Conservation (phyloP, 1,140 invertebrate species). For the Nixonia krombeini region DNA sequence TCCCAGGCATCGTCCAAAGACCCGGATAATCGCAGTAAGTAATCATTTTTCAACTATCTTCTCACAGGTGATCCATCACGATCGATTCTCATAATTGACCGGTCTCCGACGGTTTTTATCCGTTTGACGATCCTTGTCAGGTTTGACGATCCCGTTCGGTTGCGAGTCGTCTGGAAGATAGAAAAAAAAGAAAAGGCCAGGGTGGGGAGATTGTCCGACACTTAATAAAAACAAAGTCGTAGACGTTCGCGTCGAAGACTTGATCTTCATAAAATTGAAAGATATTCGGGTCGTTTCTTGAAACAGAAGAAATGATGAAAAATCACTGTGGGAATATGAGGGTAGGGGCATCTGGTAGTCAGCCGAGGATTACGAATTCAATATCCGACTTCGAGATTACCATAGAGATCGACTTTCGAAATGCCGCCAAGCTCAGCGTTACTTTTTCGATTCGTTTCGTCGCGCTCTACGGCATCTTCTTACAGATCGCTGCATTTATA, state of each 20-base stretch:
- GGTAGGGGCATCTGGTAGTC: slow-evolving; percentile 40
- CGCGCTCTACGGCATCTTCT: slow-evolving; percentile 1
- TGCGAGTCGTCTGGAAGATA: too few species aligned
- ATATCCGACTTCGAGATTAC: slow-evolving; percentile 54
- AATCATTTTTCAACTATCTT: too few species aligned
- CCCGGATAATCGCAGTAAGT: not conserved
- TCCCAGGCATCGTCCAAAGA: not conserved
- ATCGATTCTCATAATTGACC: too few species aligned
- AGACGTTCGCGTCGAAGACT: not conserved
- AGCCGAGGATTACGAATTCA: slow-evolving; percentile 50
- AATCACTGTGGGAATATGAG: not conserved
- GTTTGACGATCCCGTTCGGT: too few species aligned
- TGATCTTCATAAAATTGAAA: slow-evolving; percentile 2
- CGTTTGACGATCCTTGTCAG: too few species aligned
- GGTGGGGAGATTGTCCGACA: not conserved
- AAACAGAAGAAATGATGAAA: not conserved
- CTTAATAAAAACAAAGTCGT: not conserved
- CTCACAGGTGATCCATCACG: too few species aligned
- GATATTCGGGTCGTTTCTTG: not conserved
- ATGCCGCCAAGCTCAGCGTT: slow-evolving; percentile 8
- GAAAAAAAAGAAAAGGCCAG: too few species aligned
- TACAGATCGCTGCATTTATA: slow-evolving; percentile 23
- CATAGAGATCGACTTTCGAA: slow-evolving; percentile 54
- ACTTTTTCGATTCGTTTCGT: slow-evolving; percentile 7
- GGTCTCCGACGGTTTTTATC: too few species aligned